phyloP scores from a whole-genome alignment of 1,140 invertebrate genomes.

The Anadara kagoshimensis region DNA sequence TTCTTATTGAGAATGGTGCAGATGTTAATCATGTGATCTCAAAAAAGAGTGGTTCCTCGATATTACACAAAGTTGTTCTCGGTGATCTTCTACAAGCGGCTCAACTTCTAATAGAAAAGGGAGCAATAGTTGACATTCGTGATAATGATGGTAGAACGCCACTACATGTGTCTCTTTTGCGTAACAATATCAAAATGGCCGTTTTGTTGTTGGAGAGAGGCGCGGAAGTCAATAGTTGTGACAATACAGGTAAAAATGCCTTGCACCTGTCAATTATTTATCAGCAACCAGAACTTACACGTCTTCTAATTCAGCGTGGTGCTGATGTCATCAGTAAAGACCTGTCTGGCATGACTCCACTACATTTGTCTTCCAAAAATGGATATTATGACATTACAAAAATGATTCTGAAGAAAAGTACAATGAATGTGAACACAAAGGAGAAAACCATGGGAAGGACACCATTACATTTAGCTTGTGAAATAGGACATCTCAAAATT shows the following conservation, averaged over 20 bases:
- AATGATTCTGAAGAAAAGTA: slow-evolving; percentile 57
- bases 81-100: slow-evolving; percentile 51
- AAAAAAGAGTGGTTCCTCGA: slow-evolving; percentile 48
- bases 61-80: slow-evolving; percentile 61
- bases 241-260: slow-evolving; percentile 47
- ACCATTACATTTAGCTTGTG: slow-evolving; percentile 60
- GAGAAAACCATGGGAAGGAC: slow-evolving; percentile 63
- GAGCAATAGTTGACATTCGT: slow-evolving; percentile 49
- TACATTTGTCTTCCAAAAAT: slow-evolving; percentile 54
- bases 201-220: slow-evolving; percentile 52
- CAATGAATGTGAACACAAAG: slow-evolving; percentile 59
- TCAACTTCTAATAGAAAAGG: slow-evolving; percentile 53
- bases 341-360: slow-evolving; percentile 48
- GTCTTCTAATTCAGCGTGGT: slow-evolving; percentile 49
- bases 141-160: slow-evolving; percentile 53
- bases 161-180: slow-evolving; percentile 54
- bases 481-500: slow-evolving; percentile 43
- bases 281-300: slow-evolving; percentile 57
- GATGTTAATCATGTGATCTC: slow-evolving; percentile 53
- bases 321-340: slow-evolving; percentile 55
- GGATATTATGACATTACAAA: slow-evolving; percentile 53
- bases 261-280: slow-evolving; percentile 56
- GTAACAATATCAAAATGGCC: slow-evolving; percentile 49
- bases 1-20: slow-evolving; percentile 59
- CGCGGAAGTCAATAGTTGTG: slow-evolving; percentile 52